Base-by-base conservation (phyloP, 2,113 vertebrate genomes). In the Chauna torquata region DNA sequence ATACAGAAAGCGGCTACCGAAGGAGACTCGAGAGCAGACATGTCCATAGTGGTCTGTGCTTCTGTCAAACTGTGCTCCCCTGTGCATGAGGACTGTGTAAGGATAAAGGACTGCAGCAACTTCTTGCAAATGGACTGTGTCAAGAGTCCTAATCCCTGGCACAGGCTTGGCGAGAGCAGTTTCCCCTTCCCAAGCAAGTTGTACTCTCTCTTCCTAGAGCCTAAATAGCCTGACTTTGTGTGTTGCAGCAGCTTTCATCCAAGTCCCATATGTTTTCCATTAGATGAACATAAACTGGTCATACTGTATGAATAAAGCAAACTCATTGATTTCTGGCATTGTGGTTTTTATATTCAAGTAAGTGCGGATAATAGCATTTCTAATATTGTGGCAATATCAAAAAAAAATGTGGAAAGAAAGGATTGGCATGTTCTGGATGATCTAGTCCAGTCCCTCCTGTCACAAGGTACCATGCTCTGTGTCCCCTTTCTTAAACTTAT, bases 221-320 rank as follows among this genome's bases (percentile, higher is more conserved):
- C 62, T 47, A 55, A 76, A 61, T 22, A 55, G 36, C 13, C 83
- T 69, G 75, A 77, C 45, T 95, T 64, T 74, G n/a, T 88, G 44
- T 94, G 28, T 45, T 93, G 34, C 15, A 64, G 64, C 47, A 92
- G 59, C 86, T 76, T 89, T 59, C 81, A 36, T 92, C 80, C 71
- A 27, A 96, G 84, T 36, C 42, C 68, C 94, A 96, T 84, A 90
- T 96, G 94, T 96, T 96, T 94, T 93, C 91, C 68, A 94, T 97
- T 97, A 96, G 55, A 69, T 78, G 94, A 96, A 92, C 86, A 96
- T 96, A 97, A 97, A 88, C 76, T 86, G 90, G 85, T 96, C 96
- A 80, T 94, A 84, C 83, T 96, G 94, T 86, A 91, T 66, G 80
- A 97, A 97, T 95, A 94, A 96, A 96, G 90, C 1, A 14, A 88